Base-by-base conservation (phyloP, 2,888 invertebrate species). In the Ormyrus rosae region DNA sequence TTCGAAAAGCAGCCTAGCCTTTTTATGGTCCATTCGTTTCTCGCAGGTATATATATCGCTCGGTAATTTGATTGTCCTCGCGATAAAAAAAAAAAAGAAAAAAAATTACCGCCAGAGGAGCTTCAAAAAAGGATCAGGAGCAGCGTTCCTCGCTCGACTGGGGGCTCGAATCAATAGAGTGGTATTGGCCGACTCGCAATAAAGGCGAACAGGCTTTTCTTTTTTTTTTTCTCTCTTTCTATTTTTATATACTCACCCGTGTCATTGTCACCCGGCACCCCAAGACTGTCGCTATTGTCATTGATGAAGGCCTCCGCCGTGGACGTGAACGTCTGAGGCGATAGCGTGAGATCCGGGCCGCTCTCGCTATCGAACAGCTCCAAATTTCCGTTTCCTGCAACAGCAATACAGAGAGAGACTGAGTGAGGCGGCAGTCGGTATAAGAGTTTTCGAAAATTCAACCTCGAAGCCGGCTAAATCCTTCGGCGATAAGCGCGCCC, bases 261-360 rank as follows among this genome's bases (percentile, higher is more conserved):
- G 88, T 93, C 93, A 87, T 91, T 92, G 88, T 93, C 93, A 85
- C 92, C 91, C 71, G 93, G 92, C 86, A 93, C 93, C 75, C 93
- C 93, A 84, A 93, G 91, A 90, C 93, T 93, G 91, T 93, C 93
- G 85, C 93, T 93, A 91, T 93, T 93, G 92, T 93, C 93, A 90
- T 93, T 93, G 91, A 93, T 93, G 89, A 93, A 93, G 91, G 93
- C 93, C 91, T 93, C 93, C 83, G 93, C 92, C 86, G 93, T 93
- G 88, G 93, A 93, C 86, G 93, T 93, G 89, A 93, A 93, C 80
- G 93, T 93, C 90, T 93, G 93, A 84, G 93, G 93, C 83, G 93
- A 93, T 87, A 93, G 89, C 84, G 93, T 93, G 86, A 93, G 91
- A 89, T 93, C 93, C 85, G 93, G 93, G 82, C 93, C 93, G 86